Evolutionary conservation across 1,140 invertebrate species (phyloP), one percentile per base, ranked within the genome.

Genomic region (Papilio machaon): DNA sequence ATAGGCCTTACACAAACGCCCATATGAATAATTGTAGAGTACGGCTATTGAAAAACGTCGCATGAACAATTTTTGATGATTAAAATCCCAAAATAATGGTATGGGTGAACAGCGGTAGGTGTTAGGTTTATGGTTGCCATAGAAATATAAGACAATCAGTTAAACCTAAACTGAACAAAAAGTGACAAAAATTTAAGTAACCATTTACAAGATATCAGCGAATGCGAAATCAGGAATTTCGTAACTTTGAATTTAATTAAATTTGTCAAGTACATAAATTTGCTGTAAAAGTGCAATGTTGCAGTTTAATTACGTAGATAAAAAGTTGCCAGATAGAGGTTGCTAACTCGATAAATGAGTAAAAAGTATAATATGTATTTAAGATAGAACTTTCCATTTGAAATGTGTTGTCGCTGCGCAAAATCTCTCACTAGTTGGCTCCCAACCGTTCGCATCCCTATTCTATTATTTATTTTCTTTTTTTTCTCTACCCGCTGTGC

Each of bases 401-500:
- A 15, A 19, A 9, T 13, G 10, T 30, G 64, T 70, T 38, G 35
- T 43, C 38, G 46, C 38, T 35, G 75, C 46, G 75, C 52, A 73
- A 30, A 79, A 82, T 82, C 30, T 84, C 80, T 80, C 80, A 73
- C 82, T 84, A 84, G 83, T 82, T 60, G 82, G 81, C 81, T 49
- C 82, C 83, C 86, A 73, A 81, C 81, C n/a, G 80, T 54, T 81
- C 80, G 60, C 49, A 19, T 79, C 64, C 77, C 77, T 79, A 64
- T 79, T 79, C 38, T 79, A 64, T 47, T 70, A 60, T 64, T 73
- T 70, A 49, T 67, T 70, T 73, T 80, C 38, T 13, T 67, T 80
- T 82, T 77, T 78, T 78, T 81, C 67, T 80, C 77, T 81, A 86
- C 84, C 84, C 83, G 83, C 83, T 84, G 81, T n/a, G 82, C 58